Evolutionary conservation across 2,113 vertebrate genomes (phyloP), one percentile per base, ranked within the genome.

Genomic region (Recurvirostra avosetta): DNA sequence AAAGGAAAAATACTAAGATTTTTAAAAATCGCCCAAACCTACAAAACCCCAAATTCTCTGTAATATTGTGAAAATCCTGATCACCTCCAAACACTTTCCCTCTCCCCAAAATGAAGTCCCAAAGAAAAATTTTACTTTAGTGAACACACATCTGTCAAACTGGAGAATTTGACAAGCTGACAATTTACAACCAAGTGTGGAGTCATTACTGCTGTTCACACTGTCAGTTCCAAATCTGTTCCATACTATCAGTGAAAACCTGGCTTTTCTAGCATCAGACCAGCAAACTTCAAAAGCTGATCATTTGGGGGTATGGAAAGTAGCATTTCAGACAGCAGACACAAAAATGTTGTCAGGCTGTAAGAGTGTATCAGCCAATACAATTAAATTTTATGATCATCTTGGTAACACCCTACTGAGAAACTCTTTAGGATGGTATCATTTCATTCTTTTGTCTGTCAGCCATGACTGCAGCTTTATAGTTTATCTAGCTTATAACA

Each of bases 21-120:
- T 32, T 11, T 3, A 12, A 5, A 25, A 34, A 25, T 10, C 7
- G 0, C 1, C 4, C 6, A 66, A 67, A 34, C 9, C 13, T 65
- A 55, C 5, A 71, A 61, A 78, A 15, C 25, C 21, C 6, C 34
- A 70, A 94, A 15, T 34, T 32, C 4, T 58, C 30, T 43, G 2
- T 71, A 84, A 50, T 15, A 40, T 4, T 41, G 32, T 58, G 61
- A 63, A 71, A 38, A 84, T 40, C 30, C 29, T 38, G 53, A 70
- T 20, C 21, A 40, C 2, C 32, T 68, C 26, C 21, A 83, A 77
- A 76, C 3, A 26, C 2, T 16, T 74, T 59, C 30, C 13, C 6
- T 29, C 11, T 58, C 32, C 20, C 15, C 0, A 6, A 76, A 88
- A 88, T 47, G 8, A 92, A 89, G 63, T 71, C 21, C 3, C 10